Evolutionary conservation across 2,797 vertebrate species (phyloP), one percentile per base, ranked within the genome.

Genomic region (Sebastes paucispinis): DNA sequence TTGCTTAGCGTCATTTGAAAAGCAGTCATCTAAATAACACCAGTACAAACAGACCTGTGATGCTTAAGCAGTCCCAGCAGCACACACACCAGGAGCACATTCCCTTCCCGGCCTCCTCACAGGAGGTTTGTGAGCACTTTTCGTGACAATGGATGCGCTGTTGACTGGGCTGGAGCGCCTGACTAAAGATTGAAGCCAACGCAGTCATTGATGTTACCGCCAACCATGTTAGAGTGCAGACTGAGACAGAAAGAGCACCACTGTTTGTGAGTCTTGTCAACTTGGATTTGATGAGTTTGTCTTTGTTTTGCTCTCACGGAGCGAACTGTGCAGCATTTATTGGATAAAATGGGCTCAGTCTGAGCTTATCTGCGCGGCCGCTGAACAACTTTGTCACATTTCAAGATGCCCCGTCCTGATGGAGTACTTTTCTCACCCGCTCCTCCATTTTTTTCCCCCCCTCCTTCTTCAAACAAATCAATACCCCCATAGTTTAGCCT

Each of bases 401-500:
- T 95, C 92, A 91, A 96, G 95, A 96, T 95, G 95, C 93, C 92
- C 94, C 89, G 84, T 95, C 92, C 94, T 94, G 95, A 96, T 95
- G 94, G 94, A 95, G 93, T 95, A 94, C 91, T 94, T 93, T 93
- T 93, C 93, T 94, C 89, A 91, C 90, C 85, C 76, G 85, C 92
- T 89, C 91, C 83, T 84, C 79, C 80, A 83, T 86, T 88, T 86
- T 79, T 87, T 75, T 12, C 2, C 34, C 31, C 34, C 84, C 82
- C 86, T 80, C 87, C 86, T 82, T 91, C 86, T 89, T 93, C 92
- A 94, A 95, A 96, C 95, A 94, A 96, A 96, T 96, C 96, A 96
- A 96, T 96, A 96, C 92, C 77, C 90, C 93, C 89, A 93, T 95
- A 96, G 94, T 96, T 96, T 95, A 96, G 94, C 92, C 95, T 94